Evolutionary conservation across 2,888 invertebrate species (phyloP).

Genomic region (Mythimna ferrago): DNA sequence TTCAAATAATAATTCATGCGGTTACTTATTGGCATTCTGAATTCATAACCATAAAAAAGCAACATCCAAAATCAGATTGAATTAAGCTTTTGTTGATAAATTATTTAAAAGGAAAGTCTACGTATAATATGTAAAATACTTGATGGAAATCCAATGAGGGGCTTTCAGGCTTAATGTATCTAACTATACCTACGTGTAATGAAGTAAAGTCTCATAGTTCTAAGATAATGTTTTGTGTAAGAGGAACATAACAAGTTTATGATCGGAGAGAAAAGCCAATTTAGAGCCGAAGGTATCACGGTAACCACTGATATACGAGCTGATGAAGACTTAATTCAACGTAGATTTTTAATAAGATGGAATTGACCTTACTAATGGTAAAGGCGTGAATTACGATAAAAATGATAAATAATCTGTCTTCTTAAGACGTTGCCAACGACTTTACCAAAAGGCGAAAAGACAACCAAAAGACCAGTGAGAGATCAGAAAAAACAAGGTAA

Average conservation of each 20-base stretch:
- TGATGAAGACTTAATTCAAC: constrained; percentile 6
- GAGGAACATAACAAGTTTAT: constrained; percentile 27
- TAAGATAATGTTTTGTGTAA: background rate
- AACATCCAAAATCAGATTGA: background rate
- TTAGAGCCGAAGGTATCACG: background rate
- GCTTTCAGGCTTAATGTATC: constrained; percentile 20
- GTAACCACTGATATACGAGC: background rate
- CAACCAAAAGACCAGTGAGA: too few species aligned
- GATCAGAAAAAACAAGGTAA: background rate
- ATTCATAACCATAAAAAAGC: background rate
- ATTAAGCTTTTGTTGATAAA: background rate
- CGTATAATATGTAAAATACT: background rate
- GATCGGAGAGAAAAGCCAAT: constrained; percentile 28
- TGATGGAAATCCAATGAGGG: constrained; percentile 1
- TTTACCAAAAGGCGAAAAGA: background rate
- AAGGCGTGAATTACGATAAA: background rate
- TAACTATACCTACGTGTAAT: constrained; percentile 13
- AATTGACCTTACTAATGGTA: background rate
- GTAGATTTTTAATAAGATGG: background rate
- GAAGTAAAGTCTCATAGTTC: constrained; percentile 1
- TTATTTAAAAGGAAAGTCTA: background rate
- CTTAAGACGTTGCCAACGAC: background rate
- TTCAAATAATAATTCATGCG: background rate
- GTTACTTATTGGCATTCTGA: too few species aligned
- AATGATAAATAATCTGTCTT: background rate